Conservation (phyloP, 2,113 vertebrate species). For the Carassius carassius region DNA sequence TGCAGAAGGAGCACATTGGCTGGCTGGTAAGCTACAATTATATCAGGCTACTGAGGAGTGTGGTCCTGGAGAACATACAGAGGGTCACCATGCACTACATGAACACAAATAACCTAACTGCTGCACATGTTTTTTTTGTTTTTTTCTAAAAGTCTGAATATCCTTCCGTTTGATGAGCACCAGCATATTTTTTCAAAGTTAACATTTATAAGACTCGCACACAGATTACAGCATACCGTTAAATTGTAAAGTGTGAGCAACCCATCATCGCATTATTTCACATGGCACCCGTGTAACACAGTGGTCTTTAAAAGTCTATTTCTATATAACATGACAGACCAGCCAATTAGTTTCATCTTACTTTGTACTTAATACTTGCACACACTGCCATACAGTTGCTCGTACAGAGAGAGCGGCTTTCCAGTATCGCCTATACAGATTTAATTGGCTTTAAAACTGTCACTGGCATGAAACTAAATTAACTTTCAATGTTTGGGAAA, state of each 20-base stretch:
- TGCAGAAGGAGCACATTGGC: conserved; percentile 44
- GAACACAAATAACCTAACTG: background rate
- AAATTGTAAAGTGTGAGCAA: background rate
- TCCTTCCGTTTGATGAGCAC: background rate
- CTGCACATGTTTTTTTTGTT: background rate
- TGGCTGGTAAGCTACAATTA: conserved; percentile 46
- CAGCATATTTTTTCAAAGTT: background rate
- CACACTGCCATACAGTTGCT: background rate
- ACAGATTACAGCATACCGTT: background rate
- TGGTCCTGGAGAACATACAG: background rate
- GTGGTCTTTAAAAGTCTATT: conserved; percentile 26
- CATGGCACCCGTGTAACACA: background rate
- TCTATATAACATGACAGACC: background rate
- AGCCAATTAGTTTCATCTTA: conserved; percentile 44
- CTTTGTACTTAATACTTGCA: conserved; percentile 1
- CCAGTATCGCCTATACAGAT: background rate
- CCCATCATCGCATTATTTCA: background rate
- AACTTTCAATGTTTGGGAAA: conserved; percentile 17
- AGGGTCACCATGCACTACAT: conserved; percentile 19
- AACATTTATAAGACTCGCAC: background rate
- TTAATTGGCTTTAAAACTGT: conserved; percentile 17
- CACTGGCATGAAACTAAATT: background rate
- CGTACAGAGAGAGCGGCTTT: background rate
- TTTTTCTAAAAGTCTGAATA: background rate
- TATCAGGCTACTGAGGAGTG: background rate